Conservation (phyloP, 1,140 invertebrate genomes). For the Atopsyche davidsoni region DNA sequence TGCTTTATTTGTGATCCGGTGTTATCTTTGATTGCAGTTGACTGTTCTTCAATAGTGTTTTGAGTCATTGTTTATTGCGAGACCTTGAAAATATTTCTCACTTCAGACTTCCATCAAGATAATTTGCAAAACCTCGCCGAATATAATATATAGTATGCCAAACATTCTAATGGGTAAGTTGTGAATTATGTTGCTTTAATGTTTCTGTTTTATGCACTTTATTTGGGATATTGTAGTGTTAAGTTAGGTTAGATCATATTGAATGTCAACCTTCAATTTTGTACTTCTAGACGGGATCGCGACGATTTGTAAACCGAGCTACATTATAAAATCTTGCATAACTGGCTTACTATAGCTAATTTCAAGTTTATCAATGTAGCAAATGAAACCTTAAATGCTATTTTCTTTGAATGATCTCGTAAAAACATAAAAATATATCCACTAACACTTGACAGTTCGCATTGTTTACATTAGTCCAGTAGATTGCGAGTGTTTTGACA, state of each 20-base stretch:
- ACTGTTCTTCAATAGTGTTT: constrained; percentile 12
- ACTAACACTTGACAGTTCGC: too few relatives aligned
- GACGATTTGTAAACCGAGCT: too few relatives aligned
- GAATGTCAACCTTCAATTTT: constrained; percentile 24
- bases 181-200: neutral
- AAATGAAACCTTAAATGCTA: too few relatives aligned
- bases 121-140: constrained; percentile 6
- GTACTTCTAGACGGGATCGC: too few relatives aligned
- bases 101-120: too few relatives aligned
- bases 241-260: constrained; percentile 20
- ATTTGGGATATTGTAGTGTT: constrained; percentile 3
- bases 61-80: constrained; percentile 22
- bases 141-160: constrained; percentile 13
- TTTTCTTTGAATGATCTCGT: too few relatives aligned
- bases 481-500: too few relatives aligned
- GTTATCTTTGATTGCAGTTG: constrained; percentile 6
- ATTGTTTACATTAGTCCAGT: too few relatives aligned
- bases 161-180: constrained; percentile 14
- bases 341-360: too few relatives aligned
- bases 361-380: too few relatives aligned
- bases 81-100: constrained; percentile 25
- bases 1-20: neutral
- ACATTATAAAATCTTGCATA: too few relatives aligned
- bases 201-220: neutral
- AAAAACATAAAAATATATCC: too few relatives aligned